Evolutionary conservation across 2,888 invertebrate genomes (phyloP), one percentile per base, ranked within the genome.

Genomic region (Xestia c-nigrum): DNA sequence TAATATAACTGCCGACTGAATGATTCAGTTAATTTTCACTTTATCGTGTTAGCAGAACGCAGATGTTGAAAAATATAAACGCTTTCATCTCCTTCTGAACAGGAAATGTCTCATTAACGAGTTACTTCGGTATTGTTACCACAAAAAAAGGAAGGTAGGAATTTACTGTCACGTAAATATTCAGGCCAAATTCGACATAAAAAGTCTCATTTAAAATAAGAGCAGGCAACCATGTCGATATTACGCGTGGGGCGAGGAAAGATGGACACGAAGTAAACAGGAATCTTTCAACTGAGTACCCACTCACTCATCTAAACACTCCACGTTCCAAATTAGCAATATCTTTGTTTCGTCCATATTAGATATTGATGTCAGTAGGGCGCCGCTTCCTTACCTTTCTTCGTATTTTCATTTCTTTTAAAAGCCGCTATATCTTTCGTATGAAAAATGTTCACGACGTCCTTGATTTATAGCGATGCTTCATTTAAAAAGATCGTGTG

Each of bases 71-170:
- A 91, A 91, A 92, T 91, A 91, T 90, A 90, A 85, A 72, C 76
- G 88, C 92, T 95, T 94, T 94, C 91, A 94, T 93, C 92, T 92
- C 89, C 80, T 85, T 87, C 86, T 85, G 77, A 90, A 87, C 92
- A 94, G 94, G 94, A 94, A 94, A 90, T 88, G 90, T 89, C 89
- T 92, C 89, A 92, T 94, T 94, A 92, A 90, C 85, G 90, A 90
- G 78, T 70, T 89, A 87, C 83, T 89, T 89, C 85, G 87, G 87
- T 80, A 87, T 87, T 89, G 85, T 88, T 87, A 77, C 65, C 5
- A 63, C 40, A 72, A 73, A 76, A 75, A 81, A 78, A 83, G 64
- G n/a, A 68, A 80, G 72, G 78, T 78, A 59, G 78, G 67, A 69
- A 59, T 24, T 70, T 68, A 76, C 72, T 83, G 84, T 73, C 86